Base-by-base conservation (phyloP, 2,797 vertebrate species). In the Malacoraja senta region DNA sequence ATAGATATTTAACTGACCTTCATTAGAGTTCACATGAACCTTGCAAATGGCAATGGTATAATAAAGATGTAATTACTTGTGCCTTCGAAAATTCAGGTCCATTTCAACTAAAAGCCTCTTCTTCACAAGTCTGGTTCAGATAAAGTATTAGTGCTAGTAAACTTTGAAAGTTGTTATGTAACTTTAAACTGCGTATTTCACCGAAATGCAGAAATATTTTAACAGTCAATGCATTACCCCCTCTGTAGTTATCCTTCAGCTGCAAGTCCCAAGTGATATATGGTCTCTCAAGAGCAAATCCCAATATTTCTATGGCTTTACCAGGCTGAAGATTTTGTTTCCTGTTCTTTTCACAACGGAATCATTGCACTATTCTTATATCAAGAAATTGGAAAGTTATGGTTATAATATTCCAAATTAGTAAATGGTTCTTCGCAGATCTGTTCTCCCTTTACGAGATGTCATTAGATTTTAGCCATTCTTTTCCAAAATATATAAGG, bases 241-340 rank as follows among this genome's bases (percentile, higher is more conserved):
- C 71, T 76, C 72, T 44, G 24, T n/a, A 29, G 32, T n/a, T 92
- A 92, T 76, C n/a, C 29, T 58, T 74, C 68, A 44, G 35, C 38
- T 92, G 74, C 71, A 76, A 24, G 26, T 38, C 35, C 71, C 72
- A 76, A 76, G 21, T 92, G 90, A 92, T 92, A 29, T 76, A 58
- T 92, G 90, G 90, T 3, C 12, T 38, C 44, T 76, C 76, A 76
- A 92, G 44, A 71, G 71, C 72, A 38, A 92, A 53, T 76, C 13
- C n/a, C 29, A 26, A 24, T 38, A 76, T 92, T 35, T 12, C 26
- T 38, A 76, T 13, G 15, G 35, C 38, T 91, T 91, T 91, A 53
- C 19, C 71, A 92, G 35, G 32, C 93, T 93, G 93, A 94, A 94
- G 95, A 95, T 96, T 96, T 96, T 53, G 95, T 94, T 96, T 96